Base-by-base conservation (phyloP, 1,140 invertebrate genomes). In the Riptortus pedestris region DNA sequence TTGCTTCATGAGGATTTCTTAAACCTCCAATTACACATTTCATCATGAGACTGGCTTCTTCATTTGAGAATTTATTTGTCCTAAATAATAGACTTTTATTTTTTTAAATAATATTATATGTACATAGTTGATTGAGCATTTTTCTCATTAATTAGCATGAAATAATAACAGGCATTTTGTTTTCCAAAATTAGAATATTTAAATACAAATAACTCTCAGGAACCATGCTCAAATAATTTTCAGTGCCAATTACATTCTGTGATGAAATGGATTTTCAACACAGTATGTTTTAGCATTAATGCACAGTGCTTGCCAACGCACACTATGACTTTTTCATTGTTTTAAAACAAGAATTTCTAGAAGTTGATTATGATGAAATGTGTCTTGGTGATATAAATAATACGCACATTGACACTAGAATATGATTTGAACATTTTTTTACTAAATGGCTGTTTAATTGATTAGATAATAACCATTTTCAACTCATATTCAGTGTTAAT, bases 1-100 rank as follows among this genome's bases (percentile, higher is more conserved):
- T 61, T 11, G 51, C 63, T 27, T 66, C 61, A 51, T 65, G 67
- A 65, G 63, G 51, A 27, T 18, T 52, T 38, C 55, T 63, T 29
- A 43, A n/a, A 18, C 24, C 26, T 51, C 33, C 62, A 47, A 57
- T 16, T 20, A 63, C 62, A 63, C 62, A 63, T 63, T 63, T 63
- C 62, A 57, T 63, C 51, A 28, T 62, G 3, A 60, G 16, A 12
- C 27, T 33, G n/a, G n/a, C n/a, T n/a, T 26, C 5, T 26, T 59
- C 26, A 59, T 22, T 59, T 27, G 9, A 11, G 18, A 14, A 26
- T 27, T 14, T 14, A 59, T 12, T 59, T 7, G n/a, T n/a, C n/a
- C n/a, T n/a, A n/a, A 20, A 7, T 14, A 9, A 51, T 20, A 51
- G 18, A 16, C 22, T 51, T 14, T 16, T 14, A 7, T 14, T 14